phyloP scores from a whole-genome alignment of 2,113 vertebrate genomes.

The Bubo bubo region DNA sequence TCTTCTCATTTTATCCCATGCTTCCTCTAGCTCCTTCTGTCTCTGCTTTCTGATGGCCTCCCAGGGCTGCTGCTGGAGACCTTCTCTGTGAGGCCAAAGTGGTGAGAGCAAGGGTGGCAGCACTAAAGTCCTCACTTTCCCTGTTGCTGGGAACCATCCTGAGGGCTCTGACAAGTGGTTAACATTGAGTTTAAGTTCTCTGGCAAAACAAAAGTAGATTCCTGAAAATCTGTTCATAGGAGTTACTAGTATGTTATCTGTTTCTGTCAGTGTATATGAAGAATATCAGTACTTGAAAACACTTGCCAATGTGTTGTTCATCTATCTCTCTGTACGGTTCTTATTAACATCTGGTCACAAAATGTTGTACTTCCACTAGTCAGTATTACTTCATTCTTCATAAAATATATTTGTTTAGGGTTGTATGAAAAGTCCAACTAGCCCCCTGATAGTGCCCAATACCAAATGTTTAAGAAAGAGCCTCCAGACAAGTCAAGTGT shows the following conservation, averaged over 20 bases:
- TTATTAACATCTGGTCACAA: neutral
- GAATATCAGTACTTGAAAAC: neutral
- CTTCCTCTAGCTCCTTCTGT: neutral
- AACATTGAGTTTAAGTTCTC: neutral
- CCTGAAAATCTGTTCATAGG: neutral
- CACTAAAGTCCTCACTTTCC: neutral
- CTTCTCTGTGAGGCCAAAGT: accelerated
- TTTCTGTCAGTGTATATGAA: neutral
- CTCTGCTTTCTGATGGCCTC: neutral
- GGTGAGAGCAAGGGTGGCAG: neutral
- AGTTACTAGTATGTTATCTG: neutral
- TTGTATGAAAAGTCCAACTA: neutral
- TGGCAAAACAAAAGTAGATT: neutral
- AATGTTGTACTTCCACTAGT: neutral
- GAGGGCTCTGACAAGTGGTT: neutral
- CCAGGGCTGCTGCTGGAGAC: neutral
- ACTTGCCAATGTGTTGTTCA: neutral
- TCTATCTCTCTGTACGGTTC: neutral
- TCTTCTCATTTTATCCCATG: neutral
- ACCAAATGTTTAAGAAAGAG: neutral
- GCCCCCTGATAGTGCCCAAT: neutral
- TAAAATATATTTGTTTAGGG: neutral
- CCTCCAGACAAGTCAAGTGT: neutral
- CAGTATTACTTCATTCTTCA: neutral
- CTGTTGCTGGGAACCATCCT: neutral